Conservation (phyloP, 2,888 invertebrate species). For the Augochlorella aurata region DNA sequence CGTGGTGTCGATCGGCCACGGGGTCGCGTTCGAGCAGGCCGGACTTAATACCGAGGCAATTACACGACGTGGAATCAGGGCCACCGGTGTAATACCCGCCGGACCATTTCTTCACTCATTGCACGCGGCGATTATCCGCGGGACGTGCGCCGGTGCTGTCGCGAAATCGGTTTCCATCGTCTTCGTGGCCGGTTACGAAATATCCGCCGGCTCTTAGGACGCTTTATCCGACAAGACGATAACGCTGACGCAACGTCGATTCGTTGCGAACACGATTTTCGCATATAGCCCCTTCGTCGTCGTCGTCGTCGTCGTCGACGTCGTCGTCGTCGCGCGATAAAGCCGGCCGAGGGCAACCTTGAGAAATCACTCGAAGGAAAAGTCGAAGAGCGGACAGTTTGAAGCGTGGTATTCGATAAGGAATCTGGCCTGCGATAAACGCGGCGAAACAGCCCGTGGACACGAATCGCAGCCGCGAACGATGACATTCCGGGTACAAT, state of each 20-base stretch:
- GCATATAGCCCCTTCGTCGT: neutral
- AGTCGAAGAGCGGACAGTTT: slow-evolving; percentile 5
- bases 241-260: slow-evolving; percentile 46
- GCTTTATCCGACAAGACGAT: slow-evolving; percentile 33
- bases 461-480: slow-evolving; percentile 55
- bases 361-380: slow-evolving; percentile 7
- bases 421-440: slow-evolving; percentile 3
- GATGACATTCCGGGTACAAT: slow-evolving; percentile 52
- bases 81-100: slow-evolving; percentile 41
- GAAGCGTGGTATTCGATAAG: slow-evolving; percentile 32
- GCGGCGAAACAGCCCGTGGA: slow-evolving; percentile 26
- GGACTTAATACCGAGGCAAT: slow-evolving; percentile 37
- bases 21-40: neutral
- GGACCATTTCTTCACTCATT: slow-evolving; percentile 47
- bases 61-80: slow-evolving; percentile 59
- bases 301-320: too few species aligned
- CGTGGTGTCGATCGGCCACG: slow-evolving; percentile 48
- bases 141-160: slow-evolving; percentile 39
- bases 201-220: slow-evolving; percentile 25
- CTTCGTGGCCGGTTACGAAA: slow-evolving; percentile 51
- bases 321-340: neutral
- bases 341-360: slow-evolving; percentile 1
- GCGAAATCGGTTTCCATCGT: slow-evolving; percentile 11
- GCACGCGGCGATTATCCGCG: slow-evolving; percentile 43
- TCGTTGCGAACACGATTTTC: slow-evolving; percentile 22